These are phyloP conservation scores for Drosophila orena DNA, from an alignment of 1,140 invertebrate species.

Conservation along the genomic window DNA sequence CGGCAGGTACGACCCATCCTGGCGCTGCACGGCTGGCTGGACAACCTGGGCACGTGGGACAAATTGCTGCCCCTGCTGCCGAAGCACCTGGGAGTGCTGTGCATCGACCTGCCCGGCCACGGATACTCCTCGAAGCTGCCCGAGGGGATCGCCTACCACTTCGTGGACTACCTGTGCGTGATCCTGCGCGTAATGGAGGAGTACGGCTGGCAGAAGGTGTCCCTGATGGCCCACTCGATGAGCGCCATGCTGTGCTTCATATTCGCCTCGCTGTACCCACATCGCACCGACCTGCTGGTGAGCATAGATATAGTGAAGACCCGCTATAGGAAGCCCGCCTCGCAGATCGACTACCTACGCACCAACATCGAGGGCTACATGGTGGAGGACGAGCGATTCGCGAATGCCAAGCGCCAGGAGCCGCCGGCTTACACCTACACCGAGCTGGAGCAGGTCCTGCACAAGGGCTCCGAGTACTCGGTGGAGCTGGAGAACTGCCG, in stretches of 20 bases:
- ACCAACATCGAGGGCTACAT: slow-evolving; percentile 75
- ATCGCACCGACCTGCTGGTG: slow-evolving; percentile 87
- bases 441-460: slow-evolving; percentile 86
- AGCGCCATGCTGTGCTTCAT: slow-evolving; percentile 87
- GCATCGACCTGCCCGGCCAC: slow-evolving; percentile 90
- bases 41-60: slow-evolving; percentile 91
- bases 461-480: slow-evolving; percentile 85
- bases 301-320: slow-evolving; percentile 88
- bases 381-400: slow-evolving; percentile 75
- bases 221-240: slow-evolving; percentile 89
- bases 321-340: slow-evolving; percentile 75
- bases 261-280: slow-evolving; percentile 87
- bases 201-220: slow-evolving; percentile 89
- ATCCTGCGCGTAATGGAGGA: slow-evolving; percentile 88
- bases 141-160: slow-evolving; percentile 87
- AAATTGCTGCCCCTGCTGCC: slow-evolving; percentile 87
- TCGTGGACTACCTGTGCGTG: slow-evolving; percentile 86
- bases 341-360: slow-evolving; percentile 72
- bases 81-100: slow-evolving; percentile 87
- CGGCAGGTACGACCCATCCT: slow-evolving; percentile 88
- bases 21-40: slow-evolving; percentile 91
- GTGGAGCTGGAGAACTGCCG: slow-evolving; percentile 86
- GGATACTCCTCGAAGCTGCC: slow-evolving; percentile 90
- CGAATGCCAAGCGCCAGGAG: slow-evolving; percentile 80
- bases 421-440: slow-evolving; percentile 87